Percentiles rank a stretch among this genome's conserved stretches.
Conservation (phyloP, 2,797 vertebrate genomes). For the Triplophysa bombifrons region DNA sequence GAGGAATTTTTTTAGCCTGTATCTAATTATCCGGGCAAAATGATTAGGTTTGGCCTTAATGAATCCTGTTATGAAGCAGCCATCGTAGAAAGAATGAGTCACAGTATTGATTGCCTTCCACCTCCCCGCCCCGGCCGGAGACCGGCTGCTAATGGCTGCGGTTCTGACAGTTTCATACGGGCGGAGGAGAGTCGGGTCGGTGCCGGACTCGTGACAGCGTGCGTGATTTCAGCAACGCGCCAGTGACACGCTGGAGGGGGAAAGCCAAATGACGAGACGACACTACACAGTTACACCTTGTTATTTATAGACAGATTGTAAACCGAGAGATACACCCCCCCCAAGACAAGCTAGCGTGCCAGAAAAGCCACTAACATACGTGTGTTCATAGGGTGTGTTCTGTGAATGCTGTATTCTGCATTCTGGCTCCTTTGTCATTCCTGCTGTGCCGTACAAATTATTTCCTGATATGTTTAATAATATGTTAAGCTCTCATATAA, state of each 20-base stretch:
- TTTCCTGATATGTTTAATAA: background rate
- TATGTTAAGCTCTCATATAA: background rate
- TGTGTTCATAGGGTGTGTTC: background rate
- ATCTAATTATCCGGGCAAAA: constrained; percentile 71
- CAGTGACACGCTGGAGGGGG: constrained; percentile 18
- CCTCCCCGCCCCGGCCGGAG: constrained; percentile 26
- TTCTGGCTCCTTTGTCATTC: background rate
- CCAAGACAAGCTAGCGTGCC: constrained; percentile 1
- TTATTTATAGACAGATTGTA: constrained; percentile 55
- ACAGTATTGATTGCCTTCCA: constrained; percentile 71
- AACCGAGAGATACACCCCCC: constrained; percentile 28
- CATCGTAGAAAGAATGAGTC: constrained; percentile 78
- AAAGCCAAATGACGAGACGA: background rate
- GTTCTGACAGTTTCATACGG: constrained; percentile 29
- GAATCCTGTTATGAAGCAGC: constrained; percentile 77
- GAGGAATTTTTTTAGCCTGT: constrained; percentile 63
- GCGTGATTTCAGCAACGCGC: background rate
- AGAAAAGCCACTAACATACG: background rate
- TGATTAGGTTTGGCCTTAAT: constrained; percentile 77
- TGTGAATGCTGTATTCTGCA: background rate
- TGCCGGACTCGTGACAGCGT: constrained; percentile 34
- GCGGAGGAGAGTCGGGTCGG: constrained; percentile 20
- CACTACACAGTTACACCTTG: constrained; percentile 21
- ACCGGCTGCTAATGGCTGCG: constrained; percentile 37
- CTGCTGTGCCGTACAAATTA: background rate